Percentiles rank a stretch among this genome's conserved stretches.
Evolutionary conservation across 1,140 invertebrate genomes (phyloP).

Genomic region (Prorops nasuta): DNA sequence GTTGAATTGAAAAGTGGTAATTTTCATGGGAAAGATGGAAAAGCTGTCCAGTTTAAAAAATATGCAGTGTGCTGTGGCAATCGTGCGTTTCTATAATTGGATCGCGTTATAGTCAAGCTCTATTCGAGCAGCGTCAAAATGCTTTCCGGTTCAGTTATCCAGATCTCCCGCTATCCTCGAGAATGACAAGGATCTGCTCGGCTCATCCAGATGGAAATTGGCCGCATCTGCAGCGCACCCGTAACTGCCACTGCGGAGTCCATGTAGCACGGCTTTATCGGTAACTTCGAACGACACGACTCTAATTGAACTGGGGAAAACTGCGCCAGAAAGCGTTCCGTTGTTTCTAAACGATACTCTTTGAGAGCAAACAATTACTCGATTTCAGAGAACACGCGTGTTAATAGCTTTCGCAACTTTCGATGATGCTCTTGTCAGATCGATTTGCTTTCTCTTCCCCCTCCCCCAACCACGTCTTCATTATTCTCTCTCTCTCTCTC

Average conservation of each 20-base stretch:
- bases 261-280: slow-evolving; percentile 14
- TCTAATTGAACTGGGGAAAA: slow-evolving; percentile 24
- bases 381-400: too few species aligned
- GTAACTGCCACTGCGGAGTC: slow-evolving; percentile 16
- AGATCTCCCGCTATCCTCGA: slow-evolving; percentile 11
- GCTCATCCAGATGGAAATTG: slow-evolving; percentile 21
- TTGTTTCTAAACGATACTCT: neutral
- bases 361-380: neutral
- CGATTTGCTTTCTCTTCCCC: too few species aligned
- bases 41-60: too few species aligned
- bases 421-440: too few species aligned
- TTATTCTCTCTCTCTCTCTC: too few species aligned
- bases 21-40: too few species aligned
- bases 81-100: too few species aligned
- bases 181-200: slow-evolving; percentile 14
- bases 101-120: neutral
- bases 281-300: slow-evolving; percentile 4
- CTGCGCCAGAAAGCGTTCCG: neutral
- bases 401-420: too few species aligned
- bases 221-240: slow-evolving; percentile 17
- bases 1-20: too few species aligned
- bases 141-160: slow-evolving; percentile 1
- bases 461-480: too few species aligned
- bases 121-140: slow-evolving; percentile 7
- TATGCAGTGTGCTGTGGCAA: too few species aligned